Conservation (phyloP, 2,888 invertebrate genomes). For the Hypsopygia costalis region DNA sequence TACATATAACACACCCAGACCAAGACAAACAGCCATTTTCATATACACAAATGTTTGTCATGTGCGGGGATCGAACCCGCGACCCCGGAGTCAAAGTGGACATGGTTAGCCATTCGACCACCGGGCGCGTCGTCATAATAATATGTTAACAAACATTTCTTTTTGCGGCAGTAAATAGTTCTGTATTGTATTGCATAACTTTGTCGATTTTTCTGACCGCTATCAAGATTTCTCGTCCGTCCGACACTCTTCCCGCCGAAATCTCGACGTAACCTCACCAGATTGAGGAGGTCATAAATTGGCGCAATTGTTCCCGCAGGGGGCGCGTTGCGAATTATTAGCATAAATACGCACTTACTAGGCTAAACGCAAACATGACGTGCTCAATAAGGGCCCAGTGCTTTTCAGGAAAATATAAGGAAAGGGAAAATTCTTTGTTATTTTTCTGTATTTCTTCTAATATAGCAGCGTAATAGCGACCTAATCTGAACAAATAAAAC, state of each 20-base stretch:
- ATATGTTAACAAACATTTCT: too few relatives aligned
- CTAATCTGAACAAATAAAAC: neutral
- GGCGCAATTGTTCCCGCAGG: conserved; percentile 49
- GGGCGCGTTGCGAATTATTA: conserved; percentile 42
- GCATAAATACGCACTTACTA: conserved; percentile 62
- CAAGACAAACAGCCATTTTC: too few relatives aligned
- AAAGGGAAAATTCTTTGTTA: conserved; percentile 9
- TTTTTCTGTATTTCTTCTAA: conserved; percentile 6
- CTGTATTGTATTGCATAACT: too few relatives aligned
- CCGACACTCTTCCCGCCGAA: conserved; percentile 34
- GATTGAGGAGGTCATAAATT: conserved; percentile 56
- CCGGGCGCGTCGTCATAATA: too few relatives aligned
- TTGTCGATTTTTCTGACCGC: too few relatives aligned
- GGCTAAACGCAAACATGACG: conserved; percentile 39
- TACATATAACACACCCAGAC: too few relatives aligned
- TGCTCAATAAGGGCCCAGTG: conserved; percentile 10
- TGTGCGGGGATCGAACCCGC: too few relatives aligned
- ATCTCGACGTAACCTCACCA: conserved; percentile 45
- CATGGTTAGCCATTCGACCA: too few relatives aligned
- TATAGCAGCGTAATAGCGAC: neutral
- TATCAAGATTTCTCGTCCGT: too few relatives aligned
- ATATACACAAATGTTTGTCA: too few relatives aligned
- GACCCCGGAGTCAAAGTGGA: too few relatives aligned
- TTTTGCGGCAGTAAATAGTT: too few relatives aligned
- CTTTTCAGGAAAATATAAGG: conserved; percentile 2